Evolutionary conservation across 2,797 vertebrate genomes (phyloP).

Genomic region (Microctenopoma lineatum): DNA sequence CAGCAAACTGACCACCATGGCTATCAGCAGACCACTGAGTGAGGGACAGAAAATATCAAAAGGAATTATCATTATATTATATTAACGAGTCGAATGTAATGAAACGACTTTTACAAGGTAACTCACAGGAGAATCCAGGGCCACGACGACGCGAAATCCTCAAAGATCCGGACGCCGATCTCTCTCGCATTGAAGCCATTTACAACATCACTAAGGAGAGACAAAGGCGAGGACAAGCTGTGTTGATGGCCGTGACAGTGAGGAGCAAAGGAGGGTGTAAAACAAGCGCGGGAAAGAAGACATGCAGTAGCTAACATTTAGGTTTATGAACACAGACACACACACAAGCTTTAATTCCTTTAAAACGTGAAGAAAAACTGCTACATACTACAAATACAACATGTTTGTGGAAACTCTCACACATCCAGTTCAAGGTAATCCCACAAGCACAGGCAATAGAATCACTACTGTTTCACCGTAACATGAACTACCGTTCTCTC

Average conservation of each 20-base stretch:
- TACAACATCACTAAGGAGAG: slow-evolving; percentile 72
- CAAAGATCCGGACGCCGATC: slow-evolving; percentile 87
- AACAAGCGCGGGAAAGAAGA: slow-evolving; percentile 2
- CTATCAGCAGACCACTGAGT: slow-evolving; percentile 84
- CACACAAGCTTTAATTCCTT: too few relatives aligned
- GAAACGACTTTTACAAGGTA: neutral
- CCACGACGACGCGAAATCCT: slow-evolving; percentile 91
- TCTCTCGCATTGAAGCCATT: slow-evolving; percentile 80
- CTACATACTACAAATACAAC: too few relatives aligned
- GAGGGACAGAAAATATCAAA: neutral
- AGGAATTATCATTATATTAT: neutral
- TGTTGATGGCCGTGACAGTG: neutral
- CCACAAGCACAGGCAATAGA: too few relatives aligned
- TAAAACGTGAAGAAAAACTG: too few relatives aligned
- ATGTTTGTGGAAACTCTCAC: too few relatives aligned
- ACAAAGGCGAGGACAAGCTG: slow-evolving; percentile 8
- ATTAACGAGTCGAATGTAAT: neutral
- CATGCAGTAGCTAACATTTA: neutral
- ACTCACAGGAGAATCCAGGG: slow-evolving; percentile 94
- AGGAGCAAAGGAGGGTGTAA: neutral
- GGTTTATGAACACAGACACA: neutral
- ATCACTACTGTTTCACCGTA: too few relatives aligned
- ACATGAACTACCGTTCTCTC: neutral
- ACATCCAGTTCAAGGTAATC: too few relatives aligned
- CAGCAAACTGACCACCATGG: slow-evolving; percentile 88